Conservation (phyloP, 2,888 invertebrate species). For the Oscheius sp. region DNA sequence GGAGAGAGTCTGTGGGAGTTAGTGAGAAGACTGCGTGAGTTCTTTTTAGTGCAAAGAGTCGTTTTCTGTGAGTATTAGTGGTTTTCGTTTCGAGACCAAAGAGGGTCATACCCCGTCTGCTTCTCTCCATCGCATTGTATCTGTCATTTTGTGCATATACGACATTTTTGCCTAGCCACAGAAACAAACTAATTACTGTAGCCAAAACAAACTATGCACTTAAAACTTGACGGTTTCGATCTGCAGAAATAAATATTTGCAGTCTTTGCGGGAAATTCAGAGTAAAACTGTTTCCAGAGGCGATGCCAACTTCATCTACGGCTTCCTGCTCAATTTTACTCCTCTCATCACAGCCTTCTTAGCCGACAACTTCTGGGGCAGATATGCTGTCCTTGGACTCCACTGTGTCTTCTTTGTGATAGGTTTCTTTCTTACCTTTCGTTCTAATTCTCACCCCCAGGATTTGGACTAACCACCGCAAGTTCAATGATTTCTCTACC, state of each 20-base stretch:
- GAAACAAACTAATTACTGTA: too few species aligned
- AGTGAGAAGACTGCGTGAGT: conserved; percentile 11
- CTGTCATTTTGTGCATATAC: too few species aligned
- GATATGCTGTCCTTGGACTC: neutral
- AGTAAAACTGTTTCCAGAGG: neutral
- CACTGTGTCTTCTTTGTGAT: conserved; percentile 8
- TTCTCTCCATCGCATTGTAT: too few species aligned
- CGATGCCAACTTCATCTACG: conserved; percentile 18
- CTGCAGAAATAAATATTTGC: too few species aligned
- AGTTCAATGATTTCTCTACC: conserved; percentile 1
- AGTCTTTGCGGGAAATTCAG: neutral
- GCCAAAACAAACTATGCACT: too few species aligned
- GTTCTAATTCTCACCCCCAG: neutral
- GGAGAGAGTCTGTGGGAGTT: conserved; percentile 4
- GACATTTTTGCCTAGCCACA: too few species aligned
- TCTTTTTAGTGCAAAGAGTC: neutral
- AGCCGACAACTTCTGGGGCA: conserved; percentile 9
- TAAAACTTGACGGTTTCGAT: too few species aligned
- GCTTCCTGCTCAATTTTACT: conserved; percentile 12
- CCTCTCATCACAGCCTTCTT: conserved; percentile 8
- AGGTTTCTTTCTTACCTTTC: neutral
- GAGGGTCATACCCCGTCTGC: too few species aligned
- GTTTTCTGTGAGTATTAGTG: too few species aligned
- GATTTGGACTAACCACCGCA: neutral
- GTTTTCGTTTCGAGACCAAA: too few species aligned